A percentile compares a stretch with the other conserved stretches of the same genome.
Conservation (phyloP, 2,113 vertebrate genomes). For the Neolamprologus hecqui region DNA sequence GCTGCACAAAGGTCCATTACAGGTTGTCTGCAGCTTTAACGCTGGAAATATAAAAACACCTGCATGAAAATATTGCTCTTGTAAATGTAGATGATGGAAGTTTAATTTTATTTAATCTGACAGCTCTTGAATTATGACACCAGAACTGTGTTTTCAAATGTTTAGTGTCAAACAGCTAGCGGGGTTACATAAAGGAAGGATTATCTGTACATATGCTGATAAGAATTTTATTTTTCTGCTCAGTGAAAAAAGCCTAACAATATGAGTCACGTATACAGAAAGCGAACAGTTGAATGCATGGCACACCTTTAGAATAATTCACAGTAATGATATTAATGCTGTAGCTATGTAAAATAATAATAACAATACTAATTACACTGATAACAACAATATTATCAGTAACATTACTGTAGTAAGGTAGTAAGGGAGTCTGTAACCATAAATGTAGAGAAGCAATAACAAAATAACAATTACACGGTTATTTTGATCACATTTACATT, state of each 20-base stretch:
- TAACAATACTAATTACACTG: neutral
- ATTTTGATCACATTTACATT: neutral
- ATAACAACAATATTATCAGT: neutral
- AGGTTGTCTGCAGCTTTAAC: neutral
- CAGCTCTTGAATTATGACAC: neutral
- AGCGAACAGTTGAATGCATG: neutral
- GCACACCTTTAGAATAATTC: rapidly evolving
- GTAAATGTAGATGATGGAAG: neutral
- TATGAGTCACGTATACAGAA: neutral
- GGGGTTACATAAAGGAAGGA: rapidly evolving
- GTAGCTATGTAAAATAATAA: rapidly evolving
- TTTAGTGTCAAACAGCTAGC: neutral
- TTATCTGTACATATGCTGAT: neutral
- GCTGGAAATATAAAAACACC: neutral
- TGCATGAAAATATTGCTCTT: neutral
- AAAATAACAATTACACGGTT: neutral
- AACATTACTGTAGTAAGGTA: neutral
- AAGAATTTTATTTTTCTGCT: neutral
- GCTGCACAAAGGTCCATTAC: neutral
- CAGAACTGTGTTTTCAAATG: neutral
- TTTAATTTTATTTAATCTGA: neutral
- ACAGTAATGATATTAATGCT: neutral
- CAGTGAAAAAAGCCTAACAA: neutral
- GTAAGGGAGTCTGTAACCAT: neutral
- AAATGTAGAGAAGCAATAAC: neutral